Conservation (phyloP, 2,888 invertebrate genomes). For the Eremobia ochroleuca region DNA sequence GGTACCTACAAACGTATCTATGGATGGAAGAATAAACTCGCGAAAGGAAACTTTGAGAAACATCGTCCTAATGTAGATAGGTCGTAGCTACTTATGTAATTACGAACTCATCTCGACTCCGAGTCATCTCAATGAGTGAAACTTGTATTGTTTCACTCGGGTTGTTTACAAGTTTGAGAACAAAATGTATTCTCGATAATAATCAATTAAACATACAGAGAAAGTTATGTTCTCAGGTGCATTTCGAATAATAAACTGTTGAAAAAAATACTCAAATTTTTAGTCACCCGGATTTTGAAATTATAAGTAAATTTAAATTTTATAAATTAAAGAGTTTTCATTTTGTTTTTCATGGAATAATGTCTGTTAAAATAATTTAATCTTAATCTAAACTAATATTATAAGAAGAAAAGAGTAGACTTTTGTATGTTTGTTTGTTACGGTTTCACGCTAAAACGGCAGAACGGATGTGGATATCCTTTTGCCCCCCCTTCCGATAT, state of each 20-base stretch:
- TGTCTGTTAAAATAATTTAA: not conserved
- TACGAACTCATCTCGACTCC: constrained; percentile 76
- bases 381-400: not conserved
- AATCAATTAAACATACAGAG: constrained; percentile 34
- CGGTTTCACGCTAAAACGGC: not conserved
- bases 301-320: too few species aligned
- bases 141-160: constrained; percentile 79
- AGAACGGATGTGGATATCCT: not conserved
- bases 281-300: too few species aligned
- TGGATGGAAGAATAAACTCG: constrained; percentile 31
- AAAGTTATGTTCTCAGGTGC: not conserved
- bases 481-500: too few species aligned
- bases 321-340: not conserved
- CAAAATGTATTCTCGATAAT: constrained; percentile 52
- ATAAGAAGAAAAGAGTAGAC: not conserved
- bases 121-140: constrained; percentile 74
- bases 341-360: not conserved
- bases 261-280: not conserved
- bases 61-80: constrained; percentile 65
- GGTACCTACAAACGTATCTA: not conserved
- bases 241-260: not conserved
- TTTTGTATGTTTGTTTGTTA: not conserved
- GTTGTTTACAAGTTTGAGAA: constrained; percentile 69
- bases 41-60: constrained; percentile 60
- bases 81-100: constrained; percentile 74